Base-by-base conservation (phyloP, 2,888 invertebrate species). In the Zaprionus obscuricornis region DNA sequence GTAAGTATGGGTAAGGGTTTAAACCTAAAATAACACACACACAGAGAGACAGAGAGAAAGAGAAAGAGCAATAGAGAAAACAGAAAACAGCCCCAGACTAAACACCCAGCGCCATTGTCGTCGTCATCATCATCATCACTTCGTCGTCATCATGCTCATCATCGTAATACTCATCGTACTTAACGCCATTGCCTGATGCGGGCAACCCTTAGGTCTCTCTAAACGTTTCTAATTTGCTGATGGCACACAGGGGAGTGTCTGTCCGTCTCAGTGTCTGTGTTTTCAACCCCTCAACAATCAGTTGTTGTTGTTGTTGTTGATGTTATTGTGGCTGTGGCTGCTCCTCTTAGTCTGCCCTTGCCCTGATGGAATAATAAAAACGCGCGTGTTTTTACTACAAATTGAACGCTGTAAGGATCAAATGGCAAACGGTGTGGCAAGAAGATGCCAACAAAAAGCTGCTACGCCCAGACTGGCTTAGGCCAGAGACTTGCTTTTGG, bases 141-240 rank as follows among this genome's bases (percentile, higher is more conserved):
- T 22, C 31, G 29, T 29, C 40, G 40, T 54, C 56, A 49, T 62
- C 37, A 26, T 13, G 16, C 3, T 54, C 66, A 36, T 26, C n/a
- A n/a, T n/a, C n/a, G n/a, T n/a, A n/a, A n/a, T n/a, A n/a, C n/a
- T n/a, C n/a, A n/a, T n/a, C n/a, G n/a, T n/a, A n/a, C n/a, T n/a
- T n/a, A n/a, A n/a, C 47, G 24, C 24, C 46, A 33, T 58, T 22
- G 39, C 42, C 37, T 13, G 49, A 2, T 18, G 47, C 24, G 29
- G 18, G 24, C 66, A 57, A 67, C 67, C 67, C 67, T 63, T 68
- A 52, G 51, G 50, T 29, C 34, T 42, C 40, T 59, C 83, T 79
- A 85, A 85, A 82, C 76, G 84, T 83, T 78, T 78, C 85, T 82
- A 86, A 87, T 86, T 86, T 86, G 87, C 77, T 87, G 86, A 87